These are phyloP conservation scores for Stegodyphus dumicola DNA, from an alignment of 1,140 invertebrate genomes.

Conservation along the genomic window DNA sequence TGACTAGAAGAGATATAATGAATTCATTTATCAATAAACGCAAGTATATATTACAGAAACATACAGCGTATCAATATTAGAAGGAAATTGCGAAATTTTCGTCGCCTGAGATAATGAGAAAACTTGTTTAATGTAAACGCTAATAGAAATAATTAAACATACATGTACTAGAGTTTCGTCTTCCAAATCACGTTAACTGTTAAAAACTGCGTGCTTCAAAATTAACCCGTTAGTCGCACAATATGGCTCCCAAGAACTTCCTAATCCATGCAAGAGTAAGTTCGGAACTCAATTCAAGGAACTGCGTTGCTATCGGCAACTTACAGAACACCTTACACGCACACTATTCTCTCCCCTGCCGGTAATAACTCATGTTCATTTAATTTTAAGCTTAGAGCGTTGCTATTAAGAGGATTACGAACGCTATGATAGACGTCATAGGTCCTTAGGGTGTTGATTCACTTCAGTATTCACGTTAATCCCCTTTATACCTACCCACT, in stretches of 20 bases:
- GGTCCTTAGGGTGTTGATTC: slow-evolving; percentile 13
- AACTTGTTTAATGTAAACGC: too few relatives aligned
- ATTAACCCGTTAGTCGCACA: background rate
- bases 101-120: too few relatives aligned
- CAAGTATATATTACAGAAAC: too few relatives aligned
- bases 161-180: too few relatives aligned
- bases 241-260: background rate
- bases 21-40: too few relatives aligned
- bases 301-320: slow-evolving; percentile 28
- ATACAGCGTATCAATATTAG: too few relatives aligned
- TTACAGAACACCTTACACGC: slow-evolving; percentile 13
- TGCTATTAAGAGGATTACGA: slow-evolving; percentile 51
- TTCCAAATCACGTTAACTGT: too few relatives aligned
- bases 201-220: too few relatives aligned
- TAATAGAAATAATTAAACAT: too few relatives aligned
- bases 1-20: too few relatives aligned
- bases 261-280: slow-evolving; percentile 33
- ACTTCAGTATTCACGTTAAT: slow-evolving; percentile 38
- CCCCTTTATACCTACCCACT: slow-evolving; percentile 13
- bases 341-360: background rate
- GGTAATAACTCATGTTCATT: slow-evolving; percentile 58
- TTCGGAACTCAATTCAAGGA: slow-evolving; percentile 38
- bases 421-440: slow-evolving; percentile 23
- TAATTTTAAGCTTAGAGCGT: slow-evolving; percentile 54
- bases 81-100: too few relatives aligned